Conservation (phyloP, 1,140 invertebrate species). For the Oryctes rhinoceros region DNA sequence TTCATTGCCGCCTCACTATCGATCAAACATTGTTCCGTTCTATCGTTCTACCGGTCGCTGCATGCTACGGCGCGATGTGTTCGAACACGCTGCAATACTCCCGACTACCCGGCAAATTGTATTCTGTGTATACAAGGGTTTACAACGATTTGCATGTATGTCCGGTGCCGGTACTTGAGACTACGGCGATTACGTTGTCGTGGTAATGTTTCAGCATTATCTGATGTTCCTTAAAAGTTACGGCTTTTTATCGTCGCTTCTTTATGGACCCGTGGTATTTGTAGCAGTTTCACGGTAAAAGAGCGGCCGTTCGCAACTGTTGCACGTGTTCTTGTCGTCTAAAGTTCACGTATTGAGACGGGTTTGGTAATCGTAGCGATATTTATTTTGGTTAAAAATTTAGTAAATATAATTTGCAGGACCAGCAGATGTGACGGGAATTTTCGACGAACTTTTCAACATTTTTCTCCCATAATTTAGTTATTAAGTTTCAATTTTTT, state of each 20-base stretch:
- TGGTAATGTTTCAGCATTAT: slow-evolving; percentile 2
- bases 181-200: neutral
- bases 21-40: slow-evolving; percentile 27
- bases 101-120: neutral
- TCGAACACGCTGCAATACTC: neutral
- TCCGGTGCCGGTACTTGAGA: neutral
- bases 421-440: too few species aligned
- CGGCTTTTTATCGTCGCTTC: neutral
- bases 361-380: too few species aligned
- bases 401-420: too few species aligned
- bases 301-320: too few species aligned
- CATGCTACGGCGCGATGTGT: neutral
- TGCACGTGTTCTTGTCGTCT: too few species aligned
- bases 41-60: neutral
- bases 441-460: too few species aligned
- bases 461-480: too few species aligned
- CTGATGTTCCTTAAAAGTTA: neutral
- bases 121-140: neutral
- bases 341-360: too few species aligned
- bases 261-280: neutral
- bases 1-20: slow-evolving; percentile 13
- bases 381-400: too few species aligned
- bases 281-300: neutral
- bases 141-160: neutral
- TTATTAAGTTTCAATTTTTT: too few species aligned